phyloP scores from a whole-genome alignment of 1,140 invertebrate species.

The Drosophila lowei region DNA sequence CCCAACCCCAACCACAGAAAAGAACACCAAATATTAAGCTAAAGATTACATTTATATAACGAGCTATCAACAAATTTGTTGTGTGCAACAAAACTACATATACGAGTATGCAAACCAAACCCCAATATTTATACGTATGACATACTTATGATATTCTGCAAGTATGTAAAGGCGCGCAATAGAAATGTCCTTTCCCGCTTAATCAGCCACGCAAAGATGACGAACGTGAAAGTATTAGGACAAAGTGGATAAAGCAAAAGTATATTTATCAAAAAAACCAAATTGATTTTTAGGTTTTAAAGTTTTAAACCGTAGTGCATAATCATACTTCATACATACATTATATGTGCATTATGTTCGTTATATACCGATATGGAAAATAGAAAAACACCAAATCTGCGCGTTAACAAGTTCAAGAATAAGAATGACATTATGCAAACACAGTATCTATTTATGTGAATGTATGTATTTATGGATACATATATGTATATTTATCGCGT shows the following conservation, averaged over 20 bases:
- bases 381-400: constrained; percentile 26
- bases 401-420: constrained; percentile 65
- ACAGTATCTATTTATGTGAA: constrained; percentile 45
- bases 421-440: constrained; percentile 37
- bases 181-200: constrained; percentile 54
- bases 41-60: constrained; percentile 49
- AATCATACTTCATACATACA: constrained; percentile 37
- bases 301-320: constrained; percentile 59
- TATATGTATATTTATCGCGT: constrained; percentile 60
- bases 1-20: constrained; percentile 4
- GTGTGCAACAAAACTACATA: constrained; percentile 5
- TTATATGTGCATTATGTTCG: constrained; percentile 61
- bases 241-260: constrained; percentile 34
- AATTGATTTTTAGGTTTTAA: constrained; percentile 75
- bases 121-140: constrained; percentile 15
- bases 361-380: constrained; percentile 54
- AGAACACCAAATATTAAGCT: constrained; percentile 44
- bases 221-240: constrained; percentile 19
- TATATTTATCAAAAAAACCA: constrained; percentile 64
- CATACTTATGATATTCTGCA: constrained; percentile 3
- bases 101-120: neutral
- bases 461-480: constrained; percentile 44
- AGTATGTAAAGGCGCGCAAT: constrained; percentile 40
- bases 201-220: constrained; percentile 23
- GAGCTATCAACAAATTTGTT: neutral